Evolutionary conservation across 2,797 vertebrate species (phyloP).

Genomic region (Pogonophryne albipinna): DNA sequence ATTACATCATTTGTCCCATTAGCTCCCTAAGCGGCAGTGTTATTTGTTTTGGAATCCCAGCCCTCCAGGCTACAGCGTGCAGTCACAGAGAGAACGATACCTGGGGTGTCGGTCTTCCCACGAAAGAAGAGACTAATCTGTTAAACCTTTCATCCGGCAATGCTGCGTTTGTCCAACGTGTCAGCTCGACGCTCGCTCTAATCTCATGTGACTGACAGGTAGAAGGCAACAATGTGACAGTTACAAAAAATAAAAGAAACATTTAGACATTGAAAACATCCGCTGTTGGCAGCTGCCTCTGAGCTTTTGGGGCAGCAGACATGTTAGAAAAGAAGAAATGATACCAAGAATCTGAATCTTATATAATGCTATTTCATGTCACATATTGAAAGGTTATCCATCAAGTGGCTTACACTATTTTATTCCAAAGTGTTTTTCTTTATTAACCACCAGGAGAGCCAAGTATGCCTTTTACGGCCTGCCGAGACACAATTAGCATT

Average conservation of each 20-base stretch:
- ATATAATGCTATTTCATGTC: background rate
- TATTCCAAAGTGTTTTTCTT: conserved; percentile 1
- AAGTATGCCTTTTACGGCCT: background rate
- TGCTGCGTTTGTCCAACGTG: conserved; percentile 72
- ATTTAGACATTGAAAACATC: conserved; percentile 47
- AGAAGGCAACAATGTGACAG: conserved; percentile 67
- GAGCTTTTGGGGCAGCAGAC: conserved; percentile 36
- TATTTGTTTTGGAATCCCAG: conserved; percentile 48
- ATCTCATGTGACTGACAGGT: conserved; percentile 77
- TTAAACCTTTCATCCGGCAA: conserved; percentile 70
- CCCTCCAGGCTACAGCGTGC: conserved; percentile 33
- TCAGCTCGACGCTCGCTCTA: conserved; percentile 68
- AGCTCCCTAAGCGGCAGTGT: conserved; percentile 16
- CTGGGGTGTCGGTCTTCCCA: conserved; percentile 56
- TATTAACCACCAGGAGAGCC: conserved; percentile 8
- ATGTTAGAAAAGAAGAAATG: conserved; percentile 31
- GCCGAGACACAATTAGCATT: background rate
- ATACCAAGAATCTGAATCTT: conserved; percentile 38
- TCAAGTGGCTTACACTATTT: conserved; percentile 2
- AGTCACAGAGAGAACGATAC: conserved; percentile 67
- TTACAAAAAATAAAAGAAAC: conserved; percentile 31
- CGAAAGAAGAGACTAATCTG: conserved; percentile 68
- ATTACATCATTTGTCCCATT: conserved; percentile 28
- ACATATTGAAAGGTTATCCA: conserved; percentile 20
- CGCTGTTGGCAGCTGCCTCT: conserved; percentile 37